Base-by-base conservation (phyloP, 2,797 vertebrate genomes). In the Todus mexicanus region DNA sequence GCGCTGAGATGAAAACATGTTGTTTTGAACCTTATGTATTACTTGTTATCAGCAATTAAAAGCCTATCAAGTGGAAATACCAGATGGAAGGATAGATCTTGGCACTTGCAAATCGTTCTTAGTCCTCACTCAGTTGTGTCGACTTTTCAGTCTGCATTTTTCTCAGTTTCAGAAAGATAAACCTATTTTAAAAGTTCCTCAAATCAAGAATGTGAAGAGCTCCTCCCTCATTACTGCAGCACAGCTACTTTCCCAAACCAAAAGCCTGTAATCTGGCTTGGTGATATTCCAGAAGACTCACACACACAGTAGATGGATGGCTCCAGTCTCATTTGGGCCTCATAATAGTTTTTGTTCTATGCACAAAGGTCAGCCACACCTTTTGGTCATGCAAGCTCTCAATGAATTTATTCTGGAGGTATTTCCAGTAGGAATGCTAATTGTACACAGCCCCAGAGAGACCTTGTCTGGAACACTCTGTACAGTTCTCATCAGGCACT, bases 1-100 rank as follows among this genome's bases (percentile, higher is more conserved):
- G 6, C 0, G 0, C 1, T 85, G 56, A 63, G 38, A 80, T 61
- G 29, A 61, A 91, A 89, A 65, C 0, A 1, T 11, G 17, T 35
- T 51, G 25, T 61, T 80, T 80, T 79, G 50, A 50, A 80, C 91
- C 45, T 71, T 76, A 73, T 0, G 3, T 27, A 70, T 18, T 66
- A 40, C 40, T 72, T 71, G 42, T 43, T 85, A 72, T 21, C 48
- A 71, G 31, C 3, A 4, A 79, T 64, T 57, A 61, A 80, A 77
- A 87, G 13, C 9, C 68, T 72, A 79, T 29, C 18, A 81, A 51
- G 23, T 19, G 15, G 59, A 78, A 93, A 75, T 53, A 86, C 5
- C 20, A 77, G n/a, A 77, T 69, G 56, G 69, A 81, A 84, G 66
- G 27, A 35, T 51, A 0, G 53, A 61, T 63, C 54, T 45, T 70